Base-by-base conservation (phyloP, 2,888 invertebrate species). In the Coremacera marginata region DNA sequence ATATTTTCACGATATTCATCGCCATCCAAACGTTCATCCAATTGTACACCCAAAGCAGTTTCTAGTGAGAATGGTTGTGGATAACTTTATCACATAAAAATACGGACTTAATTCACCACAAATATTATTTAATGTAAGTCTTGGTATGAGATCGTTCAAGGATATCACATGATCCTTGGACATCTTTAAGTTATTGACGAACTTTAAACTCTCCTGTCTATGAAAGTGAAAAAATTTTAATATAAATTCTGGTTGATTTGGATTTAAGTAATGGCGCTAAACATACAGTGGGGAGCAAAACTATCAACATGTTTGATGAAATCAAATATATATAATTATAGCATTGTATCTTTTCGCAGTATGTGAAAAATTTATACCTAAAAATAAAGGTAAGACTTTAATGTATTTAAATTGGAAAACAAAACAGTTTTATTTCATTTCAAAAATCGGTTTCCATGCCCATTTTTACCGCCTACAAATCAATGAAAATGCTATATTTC, bases 71-170 rank as follows among this genome's bases (percentile, higher is more conserved):
- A 67, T 22, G 9, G 4, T n/a, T 67, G 2, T 8, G 14, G n/a
- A n/a, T 1, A 1, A 16, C 11, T 14, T 55, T 19, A 19, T 55
- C 19, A 55, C 7, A 19, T 55, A 19, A 7, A 55, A 55, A 16
- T n/a, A 63, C 16, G 19, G 16, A n/a, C 5, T 16, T 52, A 19
- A 78, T 80, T 81, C 60, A 81, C 82, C 82, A 74, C 82, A 87
- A 75, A 87, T 81, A 74, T 78, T 84, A 60, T 87, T 87, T 4
- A 87, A 80, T 5, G 87, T 86, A 4, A 86, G 82, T n/a, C 82
- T 82, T 0, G 87, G 87, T 77, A 87, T 85, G 1, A 84, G 27
- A 31, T 84, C 82, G 62, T 57, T 84, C 0, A 86, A 79, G 1
- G 79, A 81, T 51, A 82, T 77, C 9, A 72, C 34, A 49, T 68